phyloP scores from a whole-genome alignment of 2,888 invertebrate genomes.

The Agrochola circellaris region DNA sequence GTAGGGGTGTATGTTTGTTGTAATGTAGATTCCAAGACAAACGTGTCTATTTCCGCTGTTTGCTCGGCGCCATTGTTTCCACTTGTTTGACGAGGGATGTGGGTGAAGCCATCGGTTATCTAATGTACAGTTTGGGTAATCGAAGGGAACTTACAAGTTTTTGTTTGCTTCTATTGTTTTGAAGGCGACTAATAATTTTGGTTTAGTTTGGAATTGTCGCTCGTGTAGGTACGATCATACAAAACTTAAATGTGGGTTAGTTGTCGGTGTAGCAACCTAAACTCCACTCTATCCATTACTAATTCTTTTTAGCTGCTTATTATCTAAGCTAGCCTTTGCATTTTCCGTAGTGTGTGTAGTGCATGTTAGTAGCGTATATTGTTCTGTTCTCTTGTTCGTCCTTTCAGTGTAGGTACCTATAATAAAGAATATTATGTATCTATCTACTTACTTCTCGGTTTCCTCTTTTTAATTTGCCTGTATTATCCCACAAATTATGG shows the following conservation, averaged over 20 bases:
- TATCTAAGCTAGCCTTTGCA: background rate
- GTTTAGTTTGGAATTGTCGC: background rate
- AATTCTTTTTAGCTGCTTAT: background rate
- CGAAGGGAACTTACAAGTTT: constrained; percentile 48
- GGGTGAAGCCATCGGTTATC: constrained; percentile 58
- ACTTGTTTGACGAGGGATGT: constrained; percentile 67
- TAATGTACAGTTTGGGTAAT: constrained; percentile 65
- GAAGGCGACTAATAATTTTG: constrained; percentile 27
- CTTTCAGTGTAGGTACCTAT: background rate
- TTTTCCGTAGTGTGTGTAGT: background rate
- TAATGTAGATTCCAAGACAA: constrained; percentile 78
- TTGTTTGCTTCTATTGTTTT: constrained; percentile 45
- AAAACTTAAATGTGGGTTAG: background rate
- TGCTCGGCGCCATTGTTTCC: constrained; percentile 69
- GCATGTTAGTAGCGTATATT: background rate
- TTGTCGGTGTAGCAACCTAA: background rate
- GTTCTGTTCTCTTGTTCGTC: background rate
- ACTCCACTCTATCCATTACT: background rate
- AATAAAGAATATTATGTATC: background rate
- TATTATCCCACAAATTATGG: background rate
- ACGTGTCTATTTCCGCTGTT: constrained; percentile 78
- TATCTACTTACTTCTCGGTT: background rate
- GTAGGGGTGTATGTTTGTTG: constrained; percentile 67
- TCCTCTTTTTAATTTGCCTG: background rate
- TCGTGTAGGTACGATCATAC: background rate